Percentiles rank a stretch among this genome's conserved stretches.
Conservation (phyloP, 2,797 vertebrate species). For the Myiothlypis chrysogaster region DNA sequence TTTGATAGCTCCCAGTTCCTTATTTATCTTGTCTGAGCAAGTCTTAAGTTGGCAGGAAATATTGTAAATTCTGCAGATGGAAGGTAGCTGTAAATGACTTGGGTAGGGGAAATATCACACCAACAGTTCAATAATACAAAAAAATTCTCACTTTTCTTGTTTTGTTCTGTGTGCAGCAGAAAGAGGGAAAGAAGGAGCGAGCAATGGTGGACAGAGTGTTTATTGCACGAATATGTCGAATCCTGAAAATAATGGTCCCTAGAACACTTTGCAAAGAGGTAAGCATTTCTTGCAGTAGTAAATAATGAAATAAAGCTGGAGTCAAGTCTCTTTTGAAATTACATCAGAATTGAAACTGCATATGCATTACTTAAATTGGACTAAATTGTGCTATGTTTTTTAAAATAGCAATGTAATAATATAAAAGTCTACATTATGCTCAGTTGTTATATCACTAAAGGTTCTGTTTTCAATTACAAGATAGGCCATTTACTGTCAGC, state of each 20-base stretch:
- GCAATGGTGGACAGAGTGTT: slow-evolving; percentile 90
- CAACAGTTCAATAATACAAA: neutral
- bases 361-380: neutral
- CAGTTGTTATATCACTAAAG: neutral
- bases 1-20: neutral
- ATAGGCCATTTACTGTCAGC: neutral
- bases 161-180: slow-evolving; percentile 71
- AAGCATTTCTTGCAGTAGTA: slow-evolving; percentile 19
- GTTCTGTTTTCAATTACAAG: neutral
- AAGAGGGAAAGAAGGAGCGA: slow-evolving; percentile 89
- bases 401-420: neutral
- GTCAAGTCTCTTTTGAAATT: neutral
- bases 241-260: slow-evolving; percentile 89
- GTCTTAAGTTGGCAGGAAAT: neutral
- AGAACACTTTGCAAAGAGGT: slow-evolving; percentile 90
- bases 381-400: neutral
- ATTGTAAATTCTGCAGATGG: neutral
- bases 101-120: neutral
- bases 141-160: neutral
- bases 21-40: neutral
- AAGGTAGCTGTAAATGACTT: neutral
- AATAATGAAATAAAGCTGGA: neutral
- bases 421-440: too few species aligned
- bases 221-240: slow-evolving; percentile 81
- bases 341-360: neutral